Evolutionary conservation across 2,113 vertebrate species (phyloP).

Genomic region (Dromaius novaehollandiae): DNA sequence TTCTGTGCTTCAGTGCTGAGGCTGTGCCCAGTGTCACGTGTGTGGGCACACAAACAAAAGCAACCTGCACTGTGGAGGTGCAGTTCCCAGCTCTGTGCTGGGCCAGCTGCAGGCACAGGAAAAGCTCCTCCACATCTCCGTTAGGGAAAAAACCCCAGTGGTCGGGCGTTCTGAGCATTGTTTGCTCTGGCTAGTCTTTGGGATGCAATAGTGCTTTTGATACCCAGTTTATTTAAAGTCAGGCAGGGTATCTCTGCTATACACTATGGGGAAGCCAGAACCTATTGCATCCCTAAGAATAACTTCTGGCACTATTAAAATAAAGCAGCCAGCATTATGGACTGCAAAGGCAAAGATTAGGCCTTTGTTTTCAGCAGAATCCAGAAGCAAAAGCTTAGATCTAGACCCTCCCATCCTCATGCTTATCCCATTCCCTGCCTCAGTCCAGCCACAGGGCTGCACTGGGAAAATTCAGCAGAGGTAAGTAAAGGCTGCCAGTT

Average conservation of each 20-base stretch:
- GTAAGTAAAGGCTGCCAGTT: neutral
- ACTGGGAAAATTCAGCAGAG: neutral
- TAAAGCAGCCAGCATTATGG: neutral
- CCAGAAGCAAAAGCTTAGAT: neutral
- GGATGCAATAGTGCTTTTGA: neutral
- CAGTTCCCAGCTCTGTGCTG: neutral
- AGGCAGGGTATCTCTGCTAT: neutral
- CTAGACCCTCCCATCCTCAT: neutral
- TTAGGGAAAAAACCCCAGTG: neutral
- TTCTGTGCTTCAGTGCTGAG: neutral
- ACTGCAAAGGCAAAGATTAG: neutral
- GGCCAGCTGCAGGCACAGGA: accelerated
- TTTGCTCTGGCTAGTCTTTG: neutral
- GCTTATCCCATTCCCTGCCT: neutral
- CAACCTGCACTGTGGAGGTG: neutral
- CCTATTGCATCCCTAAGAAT: neutral
- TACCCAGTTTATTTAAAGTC: neutral
- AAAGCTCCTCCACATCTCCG: neutral
- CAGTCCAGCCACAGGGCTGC: neutral
- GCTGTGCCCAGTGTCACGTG: neutral
- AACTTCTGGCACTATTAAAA: neutral
- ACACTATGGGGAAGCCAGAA: neutral
- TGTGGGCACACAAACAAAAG: neutral
- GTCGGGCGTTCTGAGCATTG: neutral
- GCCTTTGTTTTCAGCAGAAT: neutral